Conservation (phyloP, 2,888 invertebrate genomes). For the Nesidiocoris tenuis region DNA sequence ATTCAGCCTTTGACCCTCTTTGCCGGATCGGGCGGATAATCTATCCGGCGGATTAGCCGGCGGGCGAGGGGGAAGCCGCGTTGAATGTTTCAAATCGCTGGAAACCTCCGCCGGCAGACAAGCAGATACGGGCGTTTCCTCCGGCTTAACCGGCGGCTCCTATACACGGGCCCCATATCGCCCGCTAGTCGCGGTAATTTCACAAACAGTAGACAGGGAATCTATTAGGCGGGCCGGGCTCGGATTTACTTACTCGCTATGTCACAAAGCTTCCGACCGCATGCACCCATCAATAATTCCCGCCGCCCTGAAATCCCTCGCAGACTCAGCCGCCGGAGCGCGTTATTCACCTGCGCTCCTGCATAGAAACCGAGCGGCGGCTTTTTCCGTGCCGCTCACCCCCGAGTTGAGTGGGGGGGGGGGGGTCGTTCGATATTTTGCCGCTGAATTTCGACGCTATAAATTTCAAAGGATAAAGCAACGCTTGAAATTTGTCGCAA, state of each 20-base stretch:
- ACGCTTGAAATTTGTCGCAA: too few relatives aligned
- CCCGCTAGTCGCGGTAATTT: background rate
- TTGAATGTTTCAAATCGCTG: background rate
- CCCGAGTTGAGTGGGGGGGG: too few relatives aligned
- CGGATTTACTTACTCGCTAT: background rate
- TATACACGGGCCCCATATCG: too few relatives aligned
- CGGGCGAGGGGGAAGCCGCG: background rate
- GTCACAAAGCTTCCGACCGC: slow-evolving; percentile 22
- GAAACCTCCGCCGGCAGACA: background rate
- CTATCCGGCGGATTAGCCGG: background rate
- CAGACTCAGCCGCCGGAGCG: too few relatives aligned
- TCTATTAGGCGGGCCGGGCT: background rate
- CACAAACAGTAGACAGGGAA: background rate
- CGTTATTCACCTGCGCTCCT: too few relatives aligned
- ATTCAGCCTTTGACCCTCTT: background rate
- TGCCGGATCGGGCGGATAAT: background rate
- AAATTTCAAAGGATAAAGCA: too few relatives aligned
- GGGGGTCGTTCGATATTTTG: too few relatives aligned
- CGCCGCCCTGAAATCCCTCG: background rate
- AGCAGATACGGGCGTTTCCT: background rate
- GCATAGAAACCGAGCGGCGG: too few relatives aligned
- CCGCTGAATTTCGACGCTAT: too few relatives aligned
- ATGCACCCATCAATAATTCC: slow-evolving; percentile 17
- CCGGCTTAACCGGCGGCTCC: too few relatives aligned
- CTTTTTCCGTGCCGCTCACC: too few relatives aligned